Evolutionary conservation across 1,140 invertebrate species (phyloP).

Genomic region (Fragariocoptes setiger): DNA sequence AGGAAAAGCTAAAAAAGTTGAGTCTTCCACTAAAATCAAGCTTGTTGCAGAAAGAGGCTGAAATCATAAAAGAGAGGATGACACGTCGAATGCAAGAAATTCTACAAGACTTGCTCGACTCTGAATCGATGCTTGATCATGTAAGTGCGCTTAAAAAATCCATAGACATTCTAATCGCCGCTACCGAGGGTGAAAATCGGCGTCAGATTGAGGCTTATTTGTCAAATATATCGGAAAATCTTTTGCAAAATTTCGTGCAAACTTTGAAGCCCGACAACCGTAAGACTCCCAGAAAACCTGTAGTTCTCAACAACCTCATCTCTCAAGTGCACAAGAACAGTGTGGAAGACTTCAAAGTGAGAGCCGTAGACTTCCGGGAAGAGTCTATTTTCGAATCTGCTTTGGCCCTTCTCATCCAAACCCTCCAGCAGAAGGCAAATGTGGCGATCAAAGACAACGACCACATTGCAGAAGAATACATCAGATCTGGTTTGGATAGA

Average conservation of each 20-base stretch:
- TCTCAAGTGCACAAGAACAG: neutral
- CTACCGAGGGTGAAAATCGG: neutral
- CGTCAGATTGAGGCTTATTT: neutral
- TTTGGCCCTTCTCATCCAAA: neutral
- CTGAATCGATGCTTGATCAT: neutral
- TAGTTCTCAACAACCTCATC: neutral
- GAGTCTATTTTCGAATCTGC: neutral
- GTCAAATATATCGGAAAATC: neutral
- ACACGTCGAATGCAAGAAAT: neutral
- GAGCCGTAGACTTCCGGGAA: neutral
- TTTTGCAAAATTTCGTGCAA: neutral
- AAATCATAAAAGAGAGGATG: neutral
- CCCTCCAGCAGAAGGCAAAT: neutral
- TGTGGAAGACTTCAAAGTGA: neutral
- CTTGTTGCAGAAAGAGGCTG: neutral
- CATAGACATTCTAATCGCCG: neutral
- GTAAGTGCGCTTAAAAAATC: neutral
- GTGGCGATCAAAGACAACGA: neutral
- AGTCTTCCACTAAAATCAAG: conserved; percentile 1
- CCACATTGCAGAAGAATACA: neutral
- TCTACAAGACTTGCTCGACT: neutral
- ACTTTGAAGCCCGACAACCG: neutral
- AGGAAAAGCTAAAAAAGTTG: neutral
- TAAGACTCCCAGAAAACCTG: neutral
- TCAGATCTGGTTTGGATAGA: neutral